A percentile compares a stretch with the other conserved stretches of the same genome.
These are phyloP conservation scores for Nemoura dubitans DNA, from an alignment of 2,888 invertebrate species.

Conservation along the genomic window DNA sequence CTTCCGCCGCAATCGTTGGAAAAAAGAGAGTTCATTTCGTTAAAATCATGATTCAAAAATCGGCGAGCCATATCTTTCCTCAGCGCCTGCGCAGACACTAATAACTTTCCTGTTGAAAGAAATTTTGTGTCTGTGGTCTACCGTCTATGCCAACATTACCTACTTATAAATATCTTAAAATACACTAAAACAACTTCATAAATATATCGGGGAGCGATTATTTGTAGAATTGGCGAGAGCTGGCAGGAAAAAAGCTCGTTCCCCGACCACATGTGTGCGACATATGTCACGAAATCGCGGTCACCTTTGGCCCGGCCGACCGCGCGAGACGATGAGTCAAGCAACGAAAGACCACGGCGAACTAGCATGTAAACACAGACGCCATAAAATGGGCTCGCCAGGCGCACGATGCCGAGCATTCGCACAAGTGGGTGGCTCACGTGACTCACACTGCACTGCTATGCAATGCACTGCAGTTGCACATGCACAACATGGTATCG, in stretches of 20 bases:
- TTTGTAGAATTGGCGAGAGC: neutral
- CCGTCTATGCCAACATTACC: slow-evolving; percentile 15
- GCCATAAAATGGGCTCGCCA: neutral
- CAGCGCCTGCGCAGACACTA: neutral
- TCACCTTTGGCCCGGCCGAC: neutral
- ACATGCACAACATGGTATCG: neutral
- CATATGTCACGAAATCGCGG: neutral
- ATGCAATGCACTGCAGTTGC: no score
- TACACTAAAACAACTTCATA: neutral
- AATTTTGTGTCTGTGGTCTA: neutral
- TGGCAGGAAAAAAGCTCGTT: neutral
- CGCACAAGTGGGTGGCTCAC: neutral
- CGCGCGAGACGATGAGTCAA: neutral
- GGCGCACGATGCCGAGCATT: neutral
- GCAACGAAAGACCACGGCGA: neutral
- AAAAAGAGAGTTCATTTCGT: neutral
- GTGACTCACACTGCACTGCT: no score
- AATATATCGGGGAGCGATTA: neutral
- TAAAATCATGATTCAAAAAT: neutral
- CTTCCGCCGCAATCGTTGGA: neutral
- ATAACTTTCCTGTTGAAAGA: neutral
- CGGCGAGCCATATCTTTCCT: neutral
- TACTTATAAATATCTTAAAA: neutral
- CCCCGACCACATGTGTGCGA: neutral
- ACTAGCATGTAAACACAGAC: neutral